Conservation (phyloP, 2,888 invertebrate species). For the Callosobruchus maculatus region DNA sequence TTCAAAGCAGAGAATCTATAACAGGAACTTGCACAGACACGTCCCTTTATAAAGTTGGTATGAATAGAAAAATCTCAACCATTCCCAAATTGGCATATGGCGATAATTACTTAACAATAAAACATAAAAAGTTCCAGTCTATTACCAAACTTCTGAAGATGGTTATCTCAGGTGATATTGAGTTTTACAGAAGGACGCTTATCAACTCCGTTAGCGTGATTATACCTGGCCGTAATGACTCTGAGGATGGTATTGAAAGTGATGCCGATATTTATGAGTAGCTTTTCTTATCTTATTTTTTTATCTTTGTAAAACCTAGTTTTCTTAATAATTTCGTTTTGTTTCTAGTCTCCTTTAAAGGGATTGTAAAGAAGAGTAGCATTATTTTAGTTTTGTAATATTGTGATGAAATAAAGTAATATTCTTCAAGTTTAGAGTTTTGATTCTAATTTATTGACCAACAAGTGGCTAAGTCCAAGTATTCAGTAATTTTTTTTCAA, state of each 20-base stretch:
- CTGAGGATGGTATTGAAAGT: constrained; percentile 7
- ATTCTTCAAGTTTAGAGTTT: not conserved
- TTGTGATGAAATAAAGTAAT: not conserved
- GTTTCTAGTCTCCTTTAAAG: not conserved
- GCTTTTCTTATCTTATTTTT: not conserved
- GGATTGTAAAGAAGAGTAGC: too few species aligned
- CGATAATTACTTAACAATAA: constrained; percentile 10
- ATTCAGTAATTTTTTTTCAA: not conserved
- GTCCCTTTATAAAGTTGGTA: constrained; percentile 5
- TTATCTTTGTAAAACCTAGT: not conserved
- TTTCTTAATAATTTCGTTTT: not conserved
- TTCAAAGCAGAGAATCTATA: constrained; percentile 9
- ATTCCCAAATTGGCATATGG: constrained; percentile 9
- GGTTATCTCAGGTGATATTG: constrained; percentile 11
- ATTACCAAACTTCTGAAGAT: constrained; percentile 8
- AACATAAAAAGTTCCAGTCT: constrained; percentile 7
- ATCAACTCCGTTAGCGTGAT: constrained; percentile 1
- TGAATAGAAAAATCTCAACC: constrained; percentile 5
- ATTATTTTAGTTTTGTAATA: too few species aligned
- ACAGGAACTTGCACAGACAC: constrained; percentile 5
- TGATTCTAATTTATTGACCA: constrained; percentile 1
- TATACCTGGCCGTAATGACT: not conserved
- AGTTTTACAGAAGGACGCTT: constrained; percentile 12
- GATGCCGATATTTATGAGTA: constrained; percentile 9
- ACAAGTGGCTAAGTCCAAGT: constrained; percentile 8